Evolutionary conservation across 2,797 vertebrate species (phyloP), one percentile per base, ranked within the genome.

Genomic region (Amblyopsis hoosieri): DNA sequence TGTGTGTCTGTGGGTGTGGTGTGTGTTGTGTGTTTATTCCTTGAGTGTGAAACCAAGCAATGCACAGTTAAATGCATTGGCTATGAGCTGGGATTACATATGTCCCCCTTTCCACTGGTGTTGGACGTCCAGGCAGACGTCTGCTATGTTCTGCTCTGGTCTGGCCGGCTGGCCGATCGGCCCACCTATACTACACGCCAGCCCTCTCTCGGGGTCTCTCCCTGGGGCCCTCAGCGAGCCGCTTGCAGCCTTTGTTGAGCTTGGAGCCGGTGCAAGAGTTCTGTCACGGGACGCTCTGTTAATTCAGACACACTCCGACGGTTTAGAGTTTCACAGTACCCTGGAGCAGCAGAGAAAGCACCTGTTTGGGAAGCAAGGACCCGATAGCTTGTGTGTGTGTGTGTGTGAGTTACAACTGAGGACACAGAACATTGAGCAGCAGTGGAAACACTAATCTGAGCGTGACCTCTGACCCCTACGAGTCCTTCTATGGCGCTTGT

Each of bases 261-360:
- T 62, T 49, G 33, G 46, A 67, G 66, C 60, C 14, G 56, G 56
- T 11, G 56, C 6, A 55, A 37, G n/a, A 31, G 12, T 50, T 69
- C 49, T 62, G 31, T 56, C 42, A 2, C 60, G 53, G 54, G 60
- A 66, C 14, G 57, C 58, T 63, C 80, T 46, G 53, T 84, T 85
- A 79, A 84, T 75, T 51, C 57, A 73, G 85, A 73, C 90, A 90
- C 87, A 80, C 82, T 86, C 58, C 69, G 8, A 48, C 71, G 72
- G 88, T 78, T 80, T 90, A 68, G 66, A 63, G 72, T 91, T 92
- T 88, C 85, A 31, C 2, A 48, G 49, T 75, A 61, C 75, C 85
- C 85, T 3, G 47, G 51, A 82, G 86, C 68, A 68, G 60, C 51
- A 3, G 53, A 79, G 69, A 86, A 89, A 78, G 79, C 87, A 89